phyloP scores from a whole-genome alignment of 2,888 invertebrate genomes.

The Eudemis profundana region DNA sequence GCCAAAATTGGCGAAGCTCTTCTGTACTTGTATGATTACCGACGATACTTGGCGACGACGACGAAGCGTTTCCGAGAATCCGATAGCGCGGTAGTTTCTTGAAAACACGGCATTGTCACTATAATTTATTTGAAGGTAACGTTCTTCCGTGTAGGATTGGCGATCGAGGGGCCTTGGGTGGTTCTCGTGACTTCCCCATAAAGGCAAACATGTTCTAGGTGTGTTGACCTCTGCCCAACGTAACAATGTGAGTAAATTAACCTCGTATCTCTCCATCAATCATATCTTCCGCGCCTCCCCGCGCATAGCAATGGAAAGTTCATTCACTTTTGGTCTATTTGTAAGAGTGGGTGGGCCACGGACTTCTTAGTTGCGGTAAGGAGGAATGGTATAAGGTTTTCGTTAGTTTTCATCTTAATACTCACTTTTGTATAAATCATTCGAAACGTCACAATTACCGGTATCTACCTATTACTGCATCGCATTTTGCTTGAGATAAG shows the following conservation, averaged over 20 bases:
- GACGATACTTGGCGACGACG: constrained; percentile 58
- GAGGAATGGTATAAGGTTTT: constrained; percentile 2
- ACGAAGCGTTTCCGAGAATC: constrained; percentile 80
- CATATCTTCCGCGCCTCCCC: constrained; percentile 57
- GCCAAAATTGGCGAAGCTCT: background rate
- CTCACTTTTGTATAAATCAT: background rate
- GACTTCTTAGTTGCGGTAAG: constrained; percentile 49
- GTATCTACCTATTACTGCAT: background rate
- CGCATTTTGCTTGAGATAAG: too few species aligned
- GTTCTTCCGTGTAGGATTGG: constrained; percentile 72
- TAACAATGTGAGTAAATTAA: constrained; percentile 55
- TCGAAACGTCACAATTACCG: background rate
- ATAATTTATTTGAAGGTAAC: constrained; percentile 81
- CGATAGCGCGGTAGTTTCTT: constrained; percentile 80
- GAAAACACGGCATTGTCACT: constrained; percentile 82
- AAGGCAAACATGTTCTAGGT: constrained; percentile 53
- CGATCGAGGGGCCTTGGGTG: constrained; percentile 49
- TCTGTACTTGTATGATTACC: constrained; percentile 12
- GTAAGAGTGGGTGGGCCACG: constrained; percentile 54
- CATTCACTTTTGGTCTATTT: constrained; percentile 75
- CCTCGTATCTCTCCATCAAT: constrained; percentile 65
- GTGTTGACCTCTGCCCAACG: constrained; percentile 63
- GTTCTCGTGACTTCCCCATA: constrained; percentile 55
- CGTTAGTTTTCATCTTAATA: background rate
- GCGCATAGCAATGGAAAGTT: constrained; percentile 66